These are phyloP conservation scores for Campylorhamphus procurvoides DNA, from an alignment of 2,113 vertebrate species.

Conservation along the genomic window DNA sequence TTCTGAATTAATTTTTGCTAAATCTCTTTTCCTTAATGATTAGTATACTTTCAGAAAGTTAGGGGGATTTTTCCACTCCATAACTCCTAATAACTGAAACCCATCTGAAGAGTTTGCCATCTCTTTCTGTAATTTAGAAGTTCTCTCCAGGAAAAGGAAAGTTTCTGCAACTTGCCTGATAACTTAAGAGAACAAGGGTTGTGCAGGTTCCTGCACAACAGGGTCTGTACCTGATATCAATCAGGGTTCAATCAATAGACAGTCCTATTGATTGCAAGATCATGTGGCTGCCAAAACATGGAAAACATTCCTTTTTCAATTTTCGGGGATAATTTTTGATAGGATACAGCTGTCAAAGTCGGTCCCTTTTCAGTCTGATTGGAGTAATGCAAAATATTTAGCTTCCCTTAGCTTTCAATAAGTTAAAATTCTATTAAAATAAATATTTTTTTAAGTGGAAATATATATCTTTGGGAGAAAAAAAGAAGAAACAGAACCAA, in stretches of 20 bases:
- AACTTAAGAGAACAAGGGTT: neutral
- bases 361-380: neutral
- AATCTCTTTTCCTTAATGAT: neutral
- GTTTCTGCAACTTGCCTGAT: neutral
- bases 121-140: neutral
- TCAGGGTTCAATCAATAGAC: neutral
- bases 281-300: neutral
- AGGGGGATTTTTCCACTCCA: neutral
- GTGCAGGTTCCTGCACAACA: neutral
- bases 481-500: neutral
- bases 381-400: neutral
- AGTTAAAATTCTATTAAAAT: neutral
- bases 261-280: neutral
- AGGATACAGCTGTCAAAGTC: neutral
- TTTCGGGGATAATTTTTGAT: neutral
- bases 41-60: neutral
- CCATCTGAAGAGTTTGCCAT: neutral
- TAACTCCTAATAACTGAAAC: neutral
- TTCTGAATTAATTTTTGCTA: neutral
- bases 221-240: neutral
- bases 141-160: neutral
- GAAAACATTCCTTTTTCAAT: neutral
- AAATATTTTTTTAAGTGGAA: neutral
- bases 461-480: neutral
- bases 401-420: neutral